Conservation (phyloP, 2,797 vertebrate genomes). For the Pantherophis vulpinus region DNA sequence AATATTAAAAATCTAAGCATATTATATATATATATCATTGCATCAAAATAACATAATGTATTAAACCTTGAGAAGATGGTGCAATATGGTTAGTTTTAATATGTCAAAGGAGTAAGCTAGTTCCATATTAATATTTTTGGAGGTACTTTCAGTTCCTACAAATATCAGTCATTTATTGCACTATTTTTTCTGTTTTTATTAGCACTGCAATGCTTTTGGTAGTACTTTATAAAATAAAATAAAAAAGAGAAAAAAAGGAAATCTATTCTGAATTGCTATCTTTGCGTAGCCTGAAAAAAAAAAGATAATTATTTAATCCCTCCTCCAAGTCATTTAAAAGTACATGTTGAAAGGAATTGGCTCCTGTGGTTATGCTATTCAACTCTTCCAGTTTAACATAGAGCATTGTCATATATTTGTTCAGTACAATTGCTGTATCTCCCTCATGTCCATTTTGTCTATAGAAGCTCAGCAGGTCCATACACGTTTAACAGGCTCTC, state of each 20-base stretch:
- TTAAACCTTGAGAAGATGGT: neutral
- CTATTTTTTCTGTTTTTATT: neutral
- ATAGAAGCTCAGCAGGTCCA: neutral
- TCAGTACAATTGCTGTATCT: neutral
- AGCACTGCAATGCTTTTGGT: neutral
- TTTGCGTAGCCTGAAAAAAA: neutral
- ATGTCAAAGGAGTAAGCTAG: neutral
- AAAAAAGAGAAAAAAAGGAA: neutral
- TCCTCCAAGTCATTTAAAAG: neutral
- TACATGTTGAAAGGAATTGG: neutral
- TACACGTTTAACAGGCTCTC: neutral
- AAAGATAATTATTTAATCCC: neutral
- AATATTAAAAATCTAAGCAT: neutral
- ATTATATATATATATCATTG: neutral
- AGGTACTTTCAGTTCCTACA: neutral
- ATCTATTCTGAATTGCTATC: neutral
- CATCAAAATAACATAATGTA: neutral
- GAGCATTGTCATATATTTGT: neutral
- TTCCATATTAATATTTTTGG: neutral
- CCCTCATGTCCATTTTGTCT: neutral
- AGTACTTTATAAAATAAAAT: neutral
- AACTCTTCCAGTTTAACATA: neutral
- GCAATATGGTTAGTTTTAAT: neutral
- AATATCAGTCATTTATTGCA: neutral
- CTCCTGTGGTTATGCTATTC: neutral